Conservation (phyloP, 1,140 invertebrate species). For the Pogonus chalceus region DNA sequence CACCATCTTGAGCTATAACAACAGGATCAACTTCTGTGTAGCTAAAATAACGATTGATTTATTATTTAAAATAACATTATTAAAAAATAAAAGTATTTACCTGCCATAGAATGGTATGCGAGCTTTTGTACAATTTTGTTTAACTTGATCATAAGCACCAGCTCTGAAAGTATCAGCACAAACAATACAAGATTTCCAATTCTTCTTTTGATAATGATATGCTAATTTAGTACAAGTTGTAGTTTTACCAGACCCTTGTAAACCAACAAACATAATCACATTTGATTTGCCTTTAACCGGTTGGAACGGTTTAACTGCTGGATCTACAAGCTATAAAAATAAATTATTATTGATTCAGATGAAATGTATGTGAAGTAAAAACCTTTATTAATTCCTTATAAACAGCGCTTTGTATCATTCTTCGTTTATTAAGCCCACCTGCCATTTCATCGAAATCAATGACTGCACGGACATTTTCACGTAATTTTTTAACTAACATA, state of each 20-base stretch:
- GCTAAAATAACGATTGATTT: too few species aligned
- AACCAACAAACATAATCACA: constrained; percentile 99
- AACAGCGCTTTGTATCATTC: constrained; percentile 98
- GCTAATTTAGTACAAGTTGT: constrained; percentile 99
- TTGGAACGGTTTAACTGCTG: constrained; percentile 93
- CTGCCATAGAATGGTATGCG: constrained; percentile 99
- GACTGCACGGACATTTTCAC: constrained; percentile 95
- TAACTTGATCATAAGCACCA: constrained; percentile 99
- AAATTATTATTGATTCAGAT: constrained; percentile 5
- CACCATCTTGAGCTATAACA: constrained; percentile 97
- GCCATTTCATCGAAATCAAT: constrained; percentile 99
- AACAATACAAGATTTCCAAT: constrained; percentile 98
- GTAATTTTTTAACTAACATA: constrained; percentile 85
- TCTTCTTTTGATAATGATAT: constrained; percentile 98
- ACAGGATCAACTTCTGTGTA: constrained; percentile 99
- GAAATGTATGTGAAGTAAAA: constrained; percentile 9
- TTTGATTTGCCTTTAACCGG: constrained; percentile 93
- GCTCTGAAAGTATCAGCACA: constrained; percentile 99
- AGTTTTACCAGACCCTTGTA: constrained; percentile 98
- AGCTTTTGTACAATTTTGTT: constrained; percentile 99
- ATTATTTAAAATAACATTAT: too few species aligned
- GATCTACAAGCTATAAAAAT: constrained; percentile 80
- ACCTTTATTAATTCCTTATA: constrained; percentile 98
- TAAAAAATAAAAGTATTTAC: constrained; percentile 44
- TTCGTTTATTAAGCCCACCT: constrained; percentile 93